A percentile compares a stretch with the other conserved stretches of the same genome.
Evolutionary conservation across 1,140 invertebrate genomes (phyloP).

Genomic region (Panagrolaimus sp.): DNA sequence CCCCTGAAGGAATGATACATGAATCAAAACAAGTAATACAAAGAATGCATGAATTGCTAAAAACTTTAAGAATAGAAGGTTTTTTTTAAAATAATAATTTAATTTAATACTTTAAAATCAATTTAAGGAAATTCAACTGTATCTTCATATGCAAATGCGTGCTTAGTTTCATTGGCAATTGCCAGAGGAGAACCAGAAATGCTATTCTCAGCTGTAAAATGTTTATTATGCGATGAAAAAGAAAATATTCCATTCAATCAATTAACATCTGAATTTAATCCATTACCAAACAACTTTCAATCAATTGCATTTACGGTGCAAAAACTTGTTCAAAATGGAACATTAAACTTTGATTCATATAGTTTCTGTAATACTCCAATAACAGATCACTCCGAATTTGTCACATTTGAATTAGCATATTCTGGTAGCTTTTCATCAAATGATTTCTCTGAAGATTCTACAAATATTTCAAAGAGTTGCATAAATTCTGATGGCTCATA

Average conservation of each 20-base stretch:
- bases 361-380: conserved; percentile 3
- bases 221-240: conserved; percentile 41
- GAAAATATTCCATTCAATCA: conserved; percentile 35
- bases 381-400: conserved; percentile 26
- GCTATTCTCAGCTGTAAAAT: conserved; percentile 32
- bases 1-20: conserved; percentile 36
- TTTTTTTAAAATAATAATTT: neutral
- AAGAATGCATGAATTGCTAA: conserved; percentile 41
- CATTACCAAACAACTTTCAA: conserved; percentile 21
- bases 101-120: neutral
- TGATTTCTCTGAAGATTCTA: neutral
- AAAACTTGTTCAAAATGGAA: conserved; percentile 15
- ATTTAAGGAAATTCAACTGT: conserved; percentile 35
- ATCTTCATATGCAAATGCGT: conserved; percentile 37
- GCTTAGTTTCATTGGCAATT: conserved; percentile 40
- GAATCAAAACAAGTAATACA: conserved; percentile 36
- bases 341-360: neutral
- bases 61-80: conserved; percentile 39
- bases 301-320: conserved; percentile 26
- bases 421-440: conserved; percentile 26
- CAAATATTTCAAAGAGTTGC: conserved; percentile 17
- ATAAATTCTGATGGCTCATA: conserved; percentile 32
- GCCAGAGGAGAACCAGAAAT: conserved; percentile 44
- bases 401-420: conserved; percentile 35
- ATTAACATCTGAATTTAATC: conserved; percentile 9